These are phyloP conservation scores for Pogonocherus hispidulus DNA, from an alignment of 2,888 invertebrate genomes.

Conservation along the genomic window DNA sequence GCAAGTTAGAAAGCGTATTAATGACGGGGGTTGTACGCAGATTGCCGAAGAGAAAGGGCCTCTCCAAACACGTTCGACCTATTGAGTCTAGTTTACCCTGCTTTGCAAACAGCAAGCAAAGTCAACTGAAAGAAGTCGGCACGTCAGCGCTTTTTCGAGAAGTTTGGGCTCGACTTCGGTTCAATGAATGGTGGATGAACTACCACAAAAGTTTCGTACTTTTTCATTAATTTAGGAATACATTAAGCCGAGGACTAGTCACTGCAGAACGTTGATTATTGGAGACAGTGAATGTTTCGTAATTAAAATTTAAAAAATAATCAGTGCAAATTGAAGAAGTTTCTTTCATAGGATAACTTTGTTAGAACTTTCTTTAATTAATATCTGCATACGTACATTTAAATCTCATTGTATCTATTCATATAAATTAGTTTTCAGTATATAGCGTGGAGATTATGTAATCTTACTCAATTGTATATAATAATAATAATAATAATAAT, in stretches of 20 bases:
- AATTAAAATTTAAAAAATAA: conserved; percentile 38
- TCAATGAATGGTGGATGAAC: conserved; percentile 38
- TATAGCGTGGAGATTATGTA: no score
- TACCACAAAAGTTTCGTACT: conserved; percentile 31
- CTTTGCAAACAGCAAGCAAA: conserved; percentile 32
- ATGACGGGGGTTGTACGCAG: conserved; percentile 28
- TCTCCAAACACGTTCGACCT: conserved; percentile 39
- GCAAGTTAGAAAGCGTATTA: conserved; percentile 28
- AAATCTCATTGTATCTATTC: no score
- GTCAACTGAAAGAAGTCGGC: conserved; percentile 41
- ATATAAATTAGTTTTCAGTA: no score
- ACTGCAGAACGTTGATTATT: conserved; percentile 31
- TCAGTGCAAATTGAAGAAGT: conserved; percentile 38
- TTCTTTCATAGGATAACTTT: conserved; percentile 20
- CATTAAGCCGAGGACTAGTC: conserved; percentile 28
- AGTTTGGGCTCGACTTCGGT: conserved; percentile 8
- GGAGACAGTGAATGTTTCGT: conserved; percentile 38
- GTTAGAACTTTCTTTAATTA: background rate
- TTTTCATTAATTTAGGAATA: conserved; percentile 39
- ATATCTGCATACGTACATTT: no score
- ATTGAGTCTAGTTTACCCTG: conserved; percentile 38
- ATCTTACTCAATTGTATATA: no score
- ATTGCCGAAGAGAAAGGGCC: conserved; percentile 15
- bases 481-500: no score
- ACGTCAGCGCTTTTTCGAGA: conserved; percentile 41